Conservation (phyloP, 2,113 vertebrate genomes). For the Ceratotherium simum region DNA sequence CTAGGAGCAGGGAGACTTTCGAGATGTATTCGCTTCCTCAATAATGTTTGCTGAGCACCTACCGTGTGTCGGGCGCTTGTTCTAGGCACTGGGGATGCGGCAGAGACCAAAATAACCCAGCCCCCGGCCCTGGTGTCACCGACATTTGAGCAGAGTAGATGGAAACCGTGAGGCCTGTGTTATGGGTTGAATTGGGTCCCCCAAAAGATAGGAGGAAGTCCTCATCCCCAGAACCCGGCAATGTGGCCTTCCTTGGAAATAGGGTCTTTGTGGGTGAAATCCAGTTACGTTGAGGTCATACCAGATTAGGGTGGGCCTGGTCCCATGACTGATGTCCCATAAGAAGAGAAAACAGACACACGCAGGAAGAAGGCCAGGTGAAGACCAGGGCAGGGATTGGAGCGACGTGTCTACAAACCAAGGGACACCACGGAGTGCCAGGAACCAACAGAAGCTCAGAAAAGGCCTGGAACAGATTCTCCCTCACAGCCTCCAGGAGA, state of each 20-base stretch:
- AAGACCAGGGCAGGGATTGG: not conserved
- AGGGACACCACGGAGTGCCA: not conserved
- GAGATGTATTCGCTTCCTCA: not conserved
- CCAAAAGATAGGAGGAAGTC: not conserved
- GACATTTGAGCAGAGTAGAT: not conserved
- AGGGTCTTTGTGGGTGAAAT: not conserved
- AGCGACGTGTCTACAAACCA: not conserved
- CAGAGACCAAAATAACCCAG: not conserved
- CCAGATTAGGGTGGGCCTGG: not conserved
- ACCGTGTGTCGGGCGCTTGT: not conserved
- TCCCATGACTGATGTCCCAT: not conserved
- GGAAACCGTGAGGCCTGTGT: too few species aligned
- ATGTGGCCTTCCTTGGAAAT: not conserved
- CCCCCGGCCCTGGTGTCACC: too few species aligned
- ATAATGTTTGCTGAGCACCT: not conserved
- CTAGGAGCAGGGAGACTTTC: not conserved
- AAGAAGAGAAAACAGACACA: not conserved
- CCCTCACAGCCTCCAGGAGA: too few species aligned
- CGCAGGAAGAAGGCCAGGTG: too few species aligned
- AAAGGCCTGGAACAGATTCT: not conserved
- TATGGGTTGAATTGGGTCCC: not conserved
- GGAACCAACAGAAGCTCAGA: not conserved
- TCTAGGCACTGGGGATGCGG: not conserved
- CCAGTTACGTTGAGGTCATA: not conserved
- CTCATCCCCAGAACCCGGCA: not conserved